Percentiles rank a stretch among this genome's conserved stretches.
These are phyloP conservation scores for Sebastes fasciatus DNA, from an alignment of 2,113 vertebrate genomes.

Conservation along the genomic window DNA sequence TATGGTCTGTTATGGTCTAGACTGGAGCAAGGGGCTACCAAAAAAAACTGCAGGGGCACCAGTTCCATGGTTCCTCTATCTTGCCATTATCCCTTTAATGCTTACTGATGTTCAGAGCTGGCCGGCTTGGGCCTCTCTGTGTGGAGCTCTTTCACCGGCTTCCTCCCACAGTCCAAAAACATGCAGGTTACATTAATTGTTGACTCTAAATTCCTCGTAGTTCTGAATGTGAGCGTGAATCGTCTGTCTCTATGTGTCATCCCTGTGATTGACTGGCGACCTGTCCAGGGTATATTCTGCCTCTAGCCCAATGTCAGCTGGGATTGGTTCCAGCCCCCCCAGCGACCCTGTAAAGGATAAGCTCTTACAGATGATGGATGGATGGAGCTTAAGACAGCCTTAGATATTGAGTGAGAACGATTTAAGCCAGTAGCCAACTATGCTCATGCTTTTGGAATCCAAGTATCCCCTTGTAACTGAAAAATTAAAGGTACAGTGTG, in stretches of 20 bases:
- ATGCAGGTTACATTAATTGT: not conserved
- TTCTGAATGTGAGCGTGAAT: not conserved
- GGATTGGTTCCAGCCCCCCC: not conserved
- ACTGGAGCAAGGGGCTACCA: constrained; percentile 3
- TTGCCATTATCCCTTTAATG: not conserved
- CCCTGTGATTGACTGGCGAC: not conserved
- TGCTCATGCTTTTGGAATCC: not conserved
- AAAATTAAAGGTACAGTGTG: not conserved
- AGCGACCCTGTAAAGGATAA: not conserved
- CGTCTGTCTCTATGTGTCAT: not conserved
- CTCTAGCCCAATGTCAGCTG: not conserved
- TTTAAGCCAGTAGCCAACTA: not conserved
- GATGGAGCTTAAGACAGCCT: not conserved
- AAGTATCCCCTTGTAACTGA: not conserved
- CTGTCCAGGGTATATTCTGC: not conserved
- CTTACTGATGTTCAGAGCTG: not conserved
- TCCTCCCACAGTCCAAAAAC: not conserved
- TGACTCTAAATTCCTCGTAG: not conserved
- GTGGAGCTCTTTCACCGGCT: not conserved
- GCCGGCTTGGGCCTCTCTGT: not conserved
- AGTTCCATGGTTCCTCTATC: not conserved
- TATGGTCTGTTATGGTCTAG: not conserved
- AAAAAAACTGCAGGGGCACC: not conserved
- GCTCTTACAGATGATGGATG: not conserved
- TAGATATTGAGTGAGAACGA: not conserved